phyloP scores from a whole-genome alignment of 2,888 invertebrate species.

The Eupelmus urozonus region DNA sequence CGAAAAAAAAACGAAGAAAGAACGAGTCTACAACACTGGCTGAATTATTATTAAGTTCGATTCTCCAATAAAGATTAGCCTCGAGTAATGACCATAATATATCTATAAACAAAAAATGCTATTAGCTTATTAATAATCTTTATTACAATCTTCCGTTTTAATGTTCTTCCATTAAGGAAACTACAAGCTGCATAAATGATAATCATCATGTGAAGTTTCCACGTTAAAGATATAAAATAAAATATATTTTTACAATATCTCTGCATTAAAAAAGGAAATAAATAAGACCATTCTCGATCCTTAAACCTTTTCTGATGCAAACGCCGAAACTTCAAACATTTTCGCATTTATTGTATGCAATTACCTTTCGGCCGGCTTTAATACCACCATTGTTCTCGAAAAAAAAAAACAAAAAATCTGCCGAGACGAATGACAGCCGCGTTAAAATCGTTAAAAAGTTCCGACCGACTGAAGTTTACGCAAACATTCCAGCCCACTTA shows the following conservation, averaged over 20 bases:
- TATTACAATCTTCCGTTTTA: background rate
- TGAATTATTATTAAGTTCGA: conserved; percentile 20
- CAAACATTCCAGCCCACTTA: background rate
- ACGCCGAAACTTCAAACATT: too few species aligned
- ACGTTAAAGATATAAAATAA: too few species aligned
- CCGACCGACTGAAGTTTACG: conserved; percentile 25
- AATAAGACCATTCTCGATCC: too few species aligned
- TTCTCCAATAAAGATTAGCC: conserved; percentile 2
- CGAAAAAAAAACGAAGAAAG: conserved; percentile 2
- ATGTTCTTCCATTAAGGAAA: background rate
- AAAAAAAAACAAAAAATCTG: too few species aligned
- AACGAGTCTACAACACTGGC: background rate
- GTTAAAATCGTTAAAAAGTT: conserved; percentile 46
- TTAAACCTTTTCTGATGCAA: too few species aligned
- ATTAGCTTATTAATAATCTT: background rate
- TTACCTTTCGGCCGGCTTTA: too few species aligned
- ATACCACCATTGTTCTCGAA: too few species aligned
- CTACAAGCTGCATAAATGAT: conserved; percentile 8
- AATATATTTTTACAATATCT: too few species aligned
- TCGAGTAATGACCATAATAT: background rate
- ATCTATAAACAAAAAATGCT: background rate
- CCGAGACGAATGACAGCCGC: conserved; percentile 18
- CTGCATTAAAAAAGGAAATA: too few species aligned
- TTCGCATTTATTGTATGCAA: too few species aligned
- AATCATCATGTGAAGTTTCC: too few species aligned